Evolutionary conservation across 1,140 invertebrate genomes (phyloP).

Genomic region (Oedothorax gibbosus): DNA sequence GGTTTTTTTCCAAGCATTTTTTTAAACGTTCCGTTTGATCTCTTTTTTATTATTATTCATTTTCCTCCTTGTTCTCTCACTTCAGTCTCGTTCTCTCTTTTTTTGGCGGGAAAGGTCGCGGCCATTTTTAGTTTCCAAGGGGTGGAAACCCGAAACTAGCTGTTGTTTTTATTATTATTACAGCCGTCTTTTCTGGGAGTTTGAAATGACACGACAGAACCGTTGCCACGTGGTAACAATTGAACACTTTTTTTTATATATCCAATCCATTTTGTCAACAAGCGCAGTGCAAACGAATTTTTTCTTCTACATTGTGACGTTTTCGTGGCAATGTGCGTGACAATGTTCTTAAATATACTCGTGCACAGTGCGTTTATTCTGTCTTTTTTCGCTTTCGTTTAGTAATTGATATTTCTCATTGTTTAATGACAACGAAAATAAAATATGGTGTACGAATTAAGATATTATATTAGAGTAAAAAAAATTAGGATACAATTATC

Average conservation of each 20-base stretch:
- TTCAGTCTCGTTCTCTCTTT: constrained; percentile 13
- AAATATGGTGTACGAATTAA: too few species aligned
- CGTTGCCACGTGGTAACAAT: constrained; percentile 57
- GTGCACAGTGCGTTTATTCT: too few species aligned
- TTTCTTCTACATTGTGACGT: neutral
- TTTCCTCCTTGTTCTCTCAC: neutral
- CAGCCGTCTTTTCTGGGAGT: neutral
- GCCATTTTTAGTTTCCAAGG: constrained; percentile 46
- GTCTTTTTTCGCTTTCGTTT: too few species aligned
- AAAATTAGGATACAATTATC: too few species aligned
- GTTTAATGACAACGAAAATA: too few species aligned
- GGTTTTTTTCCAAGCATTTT: neutral
- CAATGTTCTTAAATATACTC: too few species aligned
- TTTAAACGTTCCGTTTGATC: neutral
- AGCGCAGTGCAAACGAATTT: neutral
- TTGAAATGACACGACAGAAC: neutral
- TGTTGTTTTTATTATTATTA: neutral
- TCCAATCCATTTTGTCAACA: neutral
- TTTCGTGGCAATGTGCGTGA: neutral
- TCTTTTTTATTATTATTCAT: constrained; percentile 7
- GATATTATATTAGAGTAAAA: too few species aligned
- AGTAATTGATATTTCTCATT: too few species aligned
- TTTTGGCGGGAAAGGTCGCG: constrained; percentile 43
- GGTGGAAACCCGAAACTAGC: constrained; percentile 11
- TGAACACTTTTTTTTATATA: neutral